Evolutionary conservation across 2,113 vertebrate genomes (phyloP).

Genomic region (Rhinogobius similis): DNA sequence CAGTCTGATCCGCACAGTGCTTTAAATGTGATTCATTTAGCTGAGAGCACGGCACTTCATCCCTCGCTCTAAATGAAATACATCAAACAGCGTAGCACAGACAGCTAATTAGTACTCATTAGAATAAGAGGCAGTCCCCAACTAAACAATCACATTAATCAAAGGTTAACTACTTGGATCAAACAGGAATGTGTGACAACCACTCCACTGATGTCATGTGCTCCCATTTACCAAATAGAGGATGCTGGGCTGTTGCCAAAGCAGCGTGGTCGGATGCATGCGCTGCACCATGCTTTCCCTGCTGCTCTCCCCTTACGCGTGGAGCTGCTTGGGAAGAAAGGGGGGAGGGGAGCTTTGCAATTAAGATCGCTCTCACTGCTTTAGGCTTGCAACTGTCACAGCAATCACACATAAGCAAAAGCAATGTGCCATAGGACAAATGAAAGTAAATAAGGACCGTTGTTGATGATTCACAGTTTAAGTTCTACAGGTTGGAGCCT

Average conservation of each 20-base stretch:
- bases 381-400: conserved; percentile 40
- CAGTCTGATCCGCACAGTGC: conserved; percentile 40
- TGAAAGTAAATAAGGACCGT: background rate
- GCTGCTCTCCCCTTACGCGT: conserved; percentile 49
- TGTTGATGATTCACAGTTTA: background rate
- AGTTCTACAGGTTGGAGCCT: background rate
- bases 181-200: conserved; percentile 53
- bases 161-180: conserved; percentile 71
- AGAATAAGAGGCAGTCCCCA: conserved; percentile 65
- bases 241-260: conserved; percentile 61
- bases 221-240: conserved; percentile 57
- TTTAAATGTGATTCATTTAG: conserved; percentile 53
- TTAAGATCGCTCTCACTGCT: conserved; percentile 34
- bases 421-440: background rate
- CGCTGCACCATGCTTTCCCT: conserved; percentile 54
- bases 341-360: conserved; percentile 38
- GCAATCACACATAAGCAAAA: background rate
- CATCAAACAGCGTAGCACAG: conserved; percentile 68
- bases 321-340: conserved; percentile 26
- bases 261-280: conserved; percentile 36
- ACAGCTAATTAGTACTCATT: conserved; percentile 75
- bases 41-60: conserved; percentile 37
- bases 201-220: conserved; percentile 52
- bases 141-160: conserved; percentile 67
- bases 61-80: conserved; percentile 46